Conservation (phyloP, 1,140 invertebrate genomes). For the Berghia stephanieae region DNA sequence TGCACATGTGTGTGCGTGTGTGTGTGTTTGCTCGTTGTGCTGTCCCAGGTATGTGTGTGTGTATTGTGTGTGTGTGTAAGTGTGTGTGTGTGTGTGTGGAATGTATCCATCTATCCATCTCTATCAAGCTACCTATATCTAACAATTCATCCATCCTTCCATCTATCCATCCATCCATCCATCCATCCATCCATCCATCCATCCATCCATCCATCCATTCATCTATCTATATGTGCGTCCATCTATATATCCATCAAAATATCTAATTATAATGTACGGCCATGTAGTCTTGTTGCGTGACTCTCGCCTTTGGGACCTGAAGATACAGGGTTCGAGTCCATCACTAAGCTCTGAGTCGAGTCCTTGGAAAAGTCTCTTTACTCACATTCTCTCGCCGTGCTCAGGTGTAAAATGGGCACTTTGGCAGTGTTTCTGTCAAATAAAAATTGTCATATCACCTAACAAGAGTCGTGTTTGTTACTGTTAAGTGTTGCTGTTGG, state of each 20-base stretch:
- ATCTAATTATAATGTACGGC: neutral
- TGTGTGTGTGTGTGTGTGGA: conserved; percentile 11
- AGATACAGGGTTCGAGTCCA: neutral
- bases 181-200: too few species aligned
- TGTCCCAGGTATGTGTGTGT: too few species aligned
- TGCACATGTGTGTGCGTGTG: neutral
- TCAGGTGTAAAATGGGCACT: too few species aligned
- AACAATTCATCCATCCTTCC: too few species aligned
- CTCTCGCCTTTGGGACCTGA: neutral
- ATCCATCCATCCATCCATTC: neutral
- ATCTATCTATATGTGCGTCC: neutral
- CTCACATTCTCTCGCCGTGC: too few species aligned
- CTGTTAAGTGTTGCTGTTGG: too few species aligned
- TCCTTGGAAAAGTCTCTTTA: too few species aligned
- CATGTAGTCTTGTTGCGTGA: neutral
- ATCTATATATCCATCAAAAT: neutral
- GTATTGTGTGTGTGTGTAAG: conserved; percentile 4
- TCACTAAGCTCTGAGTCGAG: neutral
- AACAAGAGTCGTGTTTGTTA: too few species aligned
- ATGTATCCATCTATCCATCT: neutral
- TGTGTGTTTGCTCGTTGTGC: neutral
- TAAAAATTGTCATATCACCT: too few species aligned
- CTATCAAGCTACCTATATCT: too few species aligned
- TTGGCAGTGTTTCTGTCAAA: too few species aligned
- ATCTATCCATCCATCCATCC: neutral